Conservation (phyloP, 23 tunicate species). For the Trididemnum clinides region DNA sequence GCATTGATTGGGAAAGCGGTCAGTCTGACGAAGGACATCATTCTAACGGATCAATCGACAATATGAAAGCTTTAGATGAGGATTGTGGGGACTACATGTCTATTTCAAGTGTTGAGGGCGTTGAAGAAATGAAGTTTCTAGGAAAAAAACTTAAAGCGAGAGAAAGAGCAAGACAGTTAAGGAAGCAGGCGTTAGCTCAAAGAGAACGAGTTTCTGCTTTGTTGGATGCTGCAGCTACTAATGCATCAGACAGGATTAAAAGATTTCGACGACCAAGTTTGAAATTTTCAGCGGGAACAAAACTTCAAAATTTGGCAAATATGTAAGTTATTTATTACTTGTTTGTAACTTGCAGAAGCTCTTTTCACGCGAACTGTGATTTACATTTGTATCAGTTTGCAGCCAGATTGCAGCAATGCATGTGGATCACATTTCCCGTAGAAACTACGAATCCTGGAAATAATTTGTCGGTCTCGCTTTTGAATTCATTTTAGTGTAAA, state of each 20-base stretch:
- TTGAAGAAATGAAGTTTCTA: neutral
- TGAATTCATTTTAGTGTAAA: no score
- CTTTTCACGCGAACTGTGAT: no score
- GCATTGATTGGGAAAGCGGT: neutral
- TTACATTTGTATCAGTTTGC: no score
- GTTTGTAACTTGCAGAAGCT: no score
- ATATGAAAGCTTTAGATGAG: neutral
- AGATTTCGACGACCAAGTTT: constrained; percentile 20
- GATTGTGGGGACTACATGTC: neutral
- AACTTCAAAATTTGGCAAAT: neutral
- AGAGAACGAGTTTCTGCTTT: constrained; percentile 24
- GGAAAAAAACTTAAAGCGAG: neutral
- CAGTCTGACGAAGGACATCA: constrained; percentile 9
- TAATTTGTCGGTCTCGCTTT: no score
- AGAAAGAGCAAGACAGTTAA: constrained; percentile 17
- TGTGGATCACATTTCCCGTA: no score
- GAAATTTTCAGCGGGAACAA: neutral
- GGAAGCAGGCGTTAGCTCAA: constrained; percentile 24
- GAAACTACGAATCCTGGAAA: no score
- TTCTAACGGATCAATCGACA: neutral
- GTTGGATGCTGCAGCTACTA: constrained; percentile 29
- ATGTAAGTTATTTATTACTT: neutral
- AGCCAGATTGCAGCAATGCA: no score
- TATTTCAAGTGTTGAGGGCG: neutral
- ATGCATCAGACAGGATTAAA: constrained; percentile 22